Evolutionary conservation across 1,140 invertebrate genomes (phyloP).

Genomic region (Ylistrum balloti): DNA sequence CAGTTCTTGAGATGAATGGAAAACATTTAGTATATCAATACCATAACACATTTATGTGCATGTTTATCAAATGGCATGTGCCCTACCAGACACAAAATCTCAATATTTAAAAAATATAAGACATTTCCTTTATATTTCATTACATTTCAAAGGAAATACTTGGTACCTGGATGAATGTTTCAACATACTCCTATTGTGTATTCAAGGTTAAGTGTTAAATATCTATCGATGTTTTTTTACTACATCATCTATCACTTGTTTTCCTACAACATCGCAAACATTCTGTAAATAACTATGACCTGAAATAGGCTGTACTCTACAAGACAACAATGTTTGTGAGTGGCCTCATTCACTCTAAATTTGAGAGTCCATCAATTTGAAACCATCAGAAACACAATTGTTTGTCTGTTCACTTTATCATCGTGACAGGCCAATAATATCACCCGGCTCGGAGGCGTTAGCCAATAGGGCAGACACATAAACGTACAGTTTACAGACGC

Average conservation of each 20-base stretch:
- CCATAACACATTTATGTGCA: too few relatives aligned
- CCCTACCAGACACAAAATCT: too few relatives aligned
- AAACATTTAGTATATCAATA: too few relatives aligned
- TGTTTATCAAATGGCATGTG: too few relatives aligned
- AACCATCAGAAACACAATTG: neutral
- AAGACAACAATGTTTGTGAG: neutral
- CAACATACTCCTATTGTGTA: too few relatives aligned
- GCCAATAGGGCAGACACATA: neutral
- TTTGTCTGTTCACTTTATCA: conserved; percentile 3
- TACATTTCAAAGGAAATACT: too few relatives aligned
- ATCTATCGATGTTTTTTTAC: too few relatives aligned
- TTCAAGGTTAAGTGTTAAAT: too few relatives aligned
- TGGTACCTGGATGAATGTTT: too few relatives aligned
- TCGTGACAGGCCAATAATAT: neutral
- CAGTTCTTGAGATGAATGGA: too few relatives aligned
- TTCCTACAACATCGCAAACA: neutral
- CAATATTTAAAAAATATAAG: too few relatives aligned
- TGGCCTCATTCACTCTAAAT: conserved; percentile 39
- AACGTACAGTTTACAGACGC: neutral
- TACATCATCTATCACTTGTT: neutral
- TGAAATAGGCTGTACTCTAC: neutral
- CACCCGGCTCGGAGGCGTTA: neutral
- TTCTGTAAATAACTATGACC: neutral
- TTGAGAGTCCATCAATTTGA: neutral
- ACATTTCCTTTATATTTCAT: too few relatives aligned